Percentiles rank a stretch among this genome's conserved stretches.
phyloP scores from a whole-genome alignment of 30 jellyfish, hydroid and myxozoan species.

The Pelagia noctiluca region DNA sequence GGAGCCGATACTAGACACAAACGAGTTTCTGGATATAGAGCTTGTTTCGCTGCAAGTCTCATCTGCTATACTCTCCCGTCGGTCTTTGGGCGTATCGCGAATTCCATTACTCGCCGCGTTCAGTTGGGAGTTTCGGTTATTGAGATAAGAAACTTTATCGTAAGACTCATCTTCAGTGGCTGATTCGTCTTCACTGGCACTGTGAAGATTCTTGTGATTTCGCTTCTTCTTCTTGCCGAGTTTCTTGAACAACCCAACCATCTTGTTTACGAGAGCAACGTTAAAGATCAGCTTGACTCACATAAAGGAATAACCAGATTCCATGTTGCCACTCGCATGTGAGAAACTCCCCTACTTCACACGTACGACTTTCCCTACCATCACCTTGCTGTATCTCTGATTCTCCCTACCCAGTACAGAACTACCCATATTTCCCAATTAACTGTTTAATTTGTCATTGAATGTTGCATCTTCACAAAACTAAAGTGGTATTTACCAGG shows the following conservation, averaged over 20 bases:
- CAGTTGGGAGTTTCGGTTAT: constrained; percentile 22
- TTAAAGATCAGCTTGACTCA: not conserved
- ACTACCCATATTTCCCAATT: too few relatives aligned
- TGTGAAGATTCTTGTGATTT: constrained; percentile 34
- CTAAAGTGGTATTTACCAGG: too few relatives aligned
- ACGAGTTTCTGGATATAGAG: constrained; percentile 35
- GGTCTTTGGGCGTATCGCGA: constrained; percentile 68
- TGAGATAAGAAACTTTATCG: constrained; percentile 41
- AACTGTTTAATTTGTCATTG: too few relatives aligned
- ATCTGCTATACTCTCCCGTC: not conserved
- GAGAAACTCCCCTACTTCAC: too few relatives aligned
- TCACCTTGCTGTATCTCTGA: too few relatives aligned
- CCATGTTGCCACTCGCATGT: too few relatives aligned
- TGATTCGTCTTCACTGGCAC: constrained; percentile 73
- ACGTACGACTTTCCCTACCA: too few relatives aligned
- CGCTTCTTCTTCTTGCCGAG: constrained; percentile 67
- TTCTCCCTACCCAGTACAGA: too few relatives aligned
- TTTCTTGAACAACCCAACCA: constrained; percentile 78
- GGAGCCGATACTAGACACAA: constrained; percentile 12
- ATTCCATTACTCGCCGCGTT: constrained; percentile 62
- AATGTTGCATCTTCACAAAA: too few relatives aligned
- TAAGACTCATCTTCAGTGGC: constrained; percentile 70
- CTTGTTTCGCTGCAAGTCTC: constrained; percentile 8
- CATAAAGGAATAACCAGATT: not conserved
- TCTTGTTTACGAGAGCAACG: constrained; percentile 14